These are phyloP conservation scores for Hymenochirus boettgeri DNA, from an alignment of 2,113 vertebrate genomes.

Conservation along the genomic window DNA sequence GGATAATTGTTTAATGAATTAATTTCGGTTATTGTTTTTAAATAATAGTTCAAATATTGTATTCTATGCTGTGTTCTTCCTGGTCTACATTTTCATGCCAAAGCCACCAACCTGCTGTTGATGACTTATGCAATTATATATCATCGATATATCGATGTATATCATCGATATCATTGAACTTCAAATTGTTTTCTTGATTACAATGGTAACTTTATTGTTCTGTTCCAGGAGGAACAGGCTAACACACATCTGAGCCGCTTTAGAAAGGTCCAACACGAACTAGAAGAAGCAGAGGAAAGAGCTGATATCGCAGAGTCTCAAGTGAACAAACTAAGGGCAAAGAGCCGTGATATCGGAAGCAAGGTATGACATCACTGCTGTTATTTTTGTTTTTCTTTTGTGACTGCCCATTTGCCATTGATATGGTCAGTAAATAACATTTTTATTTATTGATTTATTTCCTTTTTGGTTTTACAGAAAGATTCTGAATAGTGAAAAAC, in stretches of 20 bases:
- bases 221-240: slow-evolving; percentile 67
- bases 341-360: slow-evolving; percentile 60
- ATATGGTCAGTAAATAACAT: too few species aligned
- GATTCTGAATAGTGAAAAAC: slow-evolving; percentile 14
- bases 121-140: too few species aligned
- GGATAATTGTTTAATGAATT: too few species aligned
- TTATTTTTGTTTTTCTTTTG: slow-evolving; percentile 14
- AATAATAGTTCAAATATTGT: too few species aligned
- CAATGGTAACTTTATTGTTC: background rate
- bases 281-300: slow-evolving; percentile 70
- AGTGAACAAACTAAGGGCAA: slow-evolving; percentile 65
- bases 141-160: too few species aligned
- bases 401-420: slow-evolving; percentile 31
- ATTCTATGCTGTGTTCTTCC: too few species aligned
- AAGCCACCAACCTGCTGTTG: too few species aligned
- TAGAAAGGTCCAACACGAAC: slow-evolving; percentile 69
- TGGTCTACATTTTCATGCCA: too few species aligned
- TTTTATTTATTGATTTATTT: background rate
- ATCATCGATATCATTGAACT: too few species aligned
- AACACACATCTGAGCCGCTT: slow-evolving; percentile 64
- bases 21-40: too few species aligned
- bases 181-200: background rate
- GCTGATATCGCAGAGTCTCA: slow-evolving; percentile 74
- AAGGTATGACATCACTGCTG: slow-evolving; percentile 37
- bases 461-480: slow-evolving; percentile 11